Evolutionary conservation across 1,140 invertebrate genomes (phyloP).

Genomic region (Phocides pigmalion): DNA sequence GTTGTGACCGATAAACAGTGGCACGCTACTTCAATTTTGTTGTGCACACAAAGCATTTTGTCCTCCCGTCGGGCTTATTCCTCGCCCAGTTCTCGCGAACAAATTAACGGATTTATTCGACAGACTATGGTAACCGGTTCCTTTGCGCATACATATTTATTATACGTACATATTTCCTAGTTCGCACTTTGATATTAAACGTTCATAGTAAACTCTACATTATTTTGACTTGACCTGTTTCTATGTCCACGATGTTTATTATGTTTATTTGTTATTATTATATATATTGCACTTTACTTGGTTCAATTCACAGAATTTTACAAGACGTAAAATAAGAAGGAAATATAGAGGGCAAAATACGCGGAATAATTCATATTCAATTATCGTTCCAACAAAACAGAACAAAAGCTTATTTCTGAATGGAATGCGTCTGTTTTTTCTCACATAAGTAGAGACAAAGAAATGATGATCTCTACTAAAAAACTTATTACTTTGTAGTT

Average conservation of each 20-base stretch:
- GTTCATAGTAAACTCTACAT: constrained; percentile 1
- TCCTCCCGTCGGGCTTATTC: not conserved
- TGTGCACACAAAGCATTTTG: not conserved
- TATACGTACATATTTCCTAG: not conserved
- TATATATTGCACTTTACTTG: too few relatives aligned
- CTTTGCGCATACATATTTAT: constrained; percentile 5
- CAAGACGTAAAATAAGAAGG: not conserved
- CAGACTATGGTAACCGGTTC: constrained; percentile 4
- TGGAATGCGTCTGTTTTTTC: not conserved
- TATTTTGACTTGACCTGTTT: not conserved
- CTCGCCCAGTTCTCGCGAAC: not conserved
- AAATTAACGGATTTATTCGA: constrained; percentile 10
- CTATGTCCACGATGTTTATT: not conserved
- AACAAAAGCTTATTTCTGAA: constrained; percentile 9
- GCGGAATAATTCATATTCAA: not conserved
- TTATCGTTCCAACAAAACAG: not conserved
- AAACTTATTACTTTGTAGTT: not conserved
- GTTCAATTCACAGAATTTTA: too few relatives aligned
- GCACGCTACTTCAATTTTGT: not conserved
- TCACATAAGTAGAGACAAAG: not conserved
- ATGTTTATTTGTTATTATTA: too few relatives aligned
- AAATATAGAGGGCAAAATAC: not conserved
- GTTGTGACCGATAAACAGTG: too few relatives aligned
- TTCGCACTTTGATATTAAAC: not conserved
- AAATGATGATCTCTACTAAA: constrained; percentile 4